Base-by-base conservation (phyloP, 2,888 invertebrate genomes). In the Xylocampa areola region DNA sequence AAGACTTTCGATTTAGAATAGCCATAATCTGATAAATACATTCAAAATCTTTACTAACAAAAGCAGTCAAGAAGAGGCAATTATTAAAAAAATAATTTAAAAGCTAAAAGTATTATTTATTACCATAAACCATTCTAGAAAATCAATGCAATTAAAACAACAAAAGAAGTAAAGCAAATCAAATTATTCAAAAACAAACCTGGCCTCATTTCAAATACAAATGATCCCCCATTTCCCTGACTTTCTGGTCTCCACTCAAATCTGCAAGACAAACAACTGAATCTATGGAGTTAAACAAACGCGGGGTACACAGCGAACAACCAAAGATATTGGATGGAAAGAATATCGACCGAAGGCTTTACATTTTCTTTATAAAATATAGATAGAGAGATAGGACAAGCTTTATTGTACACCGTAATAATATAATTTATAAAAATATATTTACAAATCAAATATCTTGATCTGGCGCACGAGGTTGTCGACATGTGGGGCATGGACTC, bases 211-310 rank as follows among this genome's bases (percentile, higher is more conserved):
- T 39, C 23, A 60, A 72, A 73, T 53, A 72, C 48, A 44, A 39
- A 52, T 43, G 45, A 45, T 30, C 49, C 54, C 51, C 58, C 37
- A 55, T 53, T 66, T 71, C 49, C 57, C 58, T 63, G 59, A 75
- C 54, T 70, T 66, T 64, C 41, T 45, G 36, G 23, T 30, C 48
- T 45, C 53, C 48, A 48, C 57, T 76, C 77, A 63, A 76, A 70
- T 76, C 60, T 60, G 59, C 60, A 74, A 74, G 52, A 71, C 68
- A 77, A 77, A 77, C 57, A 77, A 58, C 44, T 27, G 50, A 67
- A 58, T 59, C 51, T 44, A 53, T 64, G 35, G 48, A 67, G 36
- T 65, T 55, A 63, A 66, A 67, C 53, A 68, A 67, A 61, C 41
- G 30, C 23, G 7, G 19, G 30, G 27, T 27, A 37, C 39, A 33